Percentiles rank a stretch among this genome's conserved stretches.
Evolutionary conservation across 2,113 vertebrate genomes (phyloP).

Genomic region (Oryzias javanicus): DNA sequence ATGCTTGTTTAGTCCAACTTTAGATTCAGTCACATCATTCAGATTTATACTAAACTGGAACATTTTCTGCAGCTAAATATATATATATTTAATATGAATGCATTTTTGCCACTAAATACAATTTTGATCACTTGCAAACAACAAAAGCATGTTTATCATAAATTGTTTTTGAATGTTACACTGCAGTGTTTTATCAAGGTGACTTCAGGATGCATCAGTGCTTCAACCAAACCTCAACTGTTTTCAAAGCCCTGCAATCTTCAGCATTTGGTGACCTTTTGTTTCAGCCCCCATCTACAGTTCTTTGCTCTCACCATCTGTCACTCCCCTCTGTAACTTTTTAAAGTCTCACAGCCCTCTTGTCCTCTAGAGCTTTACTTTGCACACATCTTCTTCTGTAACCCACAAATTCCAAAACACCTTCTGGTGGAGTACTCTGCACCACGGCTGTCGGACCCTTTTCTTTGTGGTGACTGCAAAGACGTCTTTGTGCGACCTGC

Average conservation of each 20-base stretch:
- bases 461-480: neutral
- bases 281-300: conserved; percentile 25
- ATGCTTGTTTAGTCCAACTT: too few relatives aligned
- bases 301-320: conserved; percentile 25
- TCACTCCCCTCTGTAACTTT: conserved; percentile 3
- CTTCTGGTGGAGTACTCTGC: too few relatives aligned
- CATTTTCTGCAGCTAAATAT: too few relatives aligned
- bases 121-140: too few relatives aligned
- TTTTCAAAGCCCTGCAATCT: conserved; percentile 32
- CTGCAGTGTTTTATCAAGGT: conserved; percentile 1
- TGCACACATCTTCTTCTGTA: too few relatives aligned
- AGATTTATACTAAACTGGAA: too few relatives aligned
- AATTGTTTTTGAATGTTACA: neutral
- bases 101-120: too few relatives aligned
- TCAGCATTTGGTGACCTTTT: conserved; percentile 47
- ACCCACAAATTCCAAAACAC: too few relatives aligned
- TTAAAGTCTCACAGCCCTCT: neutral
- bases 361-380: neutral
- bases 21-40: too few relatives aligned
- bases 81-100: too few relatives aligned
- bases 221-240: conserved; percentile 23
- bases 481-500: conserved; percentile 12
- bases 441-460: neutral
- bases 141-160: too few relatives aligned
- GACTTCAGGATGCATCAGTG: conserved; percentile 15